These are phyloP conservation scores for Aporophyla lueneburgensis DNA, from an alignment of 2,888 invertebrate genomes.

Conservation along the genomic window DNA sequence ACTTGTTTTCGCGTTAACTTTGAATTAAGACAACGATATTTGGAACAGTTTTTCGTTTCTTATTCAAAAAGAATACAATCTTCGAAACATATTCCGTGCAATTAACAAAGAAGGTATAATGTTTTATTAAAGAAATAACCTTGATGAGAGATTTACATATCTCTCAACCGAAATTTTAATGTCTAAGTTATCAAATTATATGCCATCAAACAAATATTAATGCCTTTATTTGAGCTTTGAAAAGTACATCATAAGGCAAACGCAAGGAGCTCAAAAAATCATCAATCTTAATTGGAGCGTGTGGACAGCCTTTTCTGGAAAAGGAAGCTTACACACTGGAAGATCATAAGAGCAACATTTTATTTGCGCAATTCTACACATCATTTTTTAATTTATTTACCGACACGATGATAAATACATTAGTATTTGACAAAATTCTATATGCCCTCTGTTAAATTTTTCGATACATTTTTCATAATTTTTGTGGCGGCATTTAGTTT, in stretches of 20 bases:
- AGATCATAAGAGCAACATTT: conserved; percentile 23
- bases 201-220: neutral
- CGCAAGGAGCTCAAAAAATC: neutral
- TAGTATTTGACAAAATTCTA: neutral
- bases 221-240: neutral
- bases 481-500: neutral
- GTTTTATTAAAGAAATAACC: neutral
- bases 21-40: conserved; percentile 42
- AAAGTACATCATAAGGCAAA: neutral
- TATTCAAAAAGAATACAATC: conserved; percentile 7
- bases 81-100: neutral
- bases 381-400: neutral
- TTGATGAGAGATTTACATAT: neutral
- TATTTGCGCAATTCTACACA: neutral
- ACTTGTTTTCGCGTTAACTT: conserved; percentile 53
- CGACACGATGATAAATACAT: neutral
- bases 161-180: neutral
- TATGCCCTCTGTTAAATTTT: neutral
- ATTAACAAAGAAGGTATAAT: neutral
- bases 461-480: neutral
- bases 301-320: neutral
- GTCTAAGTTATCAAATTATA: neutral
- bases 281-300: neutral
- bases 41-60: conserved; percentile 11
- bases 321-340: neutral